Evolutionary conservation across 2,797 vertebrate species (phyloP), one percentile per base, ranked within the genome.

Genomic region (Peromyscus melanophrys): DNA sequence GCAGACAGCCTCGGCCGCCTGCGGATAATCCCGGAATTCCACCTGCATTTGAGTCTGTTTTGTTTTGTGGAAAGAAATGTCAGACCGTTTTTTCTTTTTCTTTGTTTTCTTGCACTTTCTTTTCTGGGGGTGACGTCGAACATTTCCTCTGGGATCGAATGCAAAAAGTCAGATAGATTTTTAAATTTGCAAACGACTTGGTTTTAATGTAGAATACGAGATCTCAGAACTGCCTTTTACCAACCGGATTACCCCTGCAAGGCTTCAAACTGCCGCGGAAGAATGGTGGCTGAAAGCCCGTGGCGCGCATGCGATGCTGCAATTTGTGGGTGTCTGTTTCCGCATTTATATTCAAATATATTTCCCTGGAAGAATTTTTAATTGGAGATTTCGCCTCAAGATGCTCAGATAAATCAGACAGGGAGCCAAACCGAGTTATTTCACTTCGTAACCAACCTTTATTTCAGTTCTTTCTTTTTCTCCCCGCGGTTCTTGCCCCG

Each of bases 261-360:
- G 98, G 99, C 98, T 98, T 98, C 98, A 98, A 98, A 98, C 99
- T 98, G 98, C 98, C 98, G 98, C 98, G 98, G 98, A 98, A 99
- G 98, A 99, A 98, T 98, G 96, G 98, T 98, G 98, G 98, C 90
- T 97, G 97, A 98, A 99, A 97, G 43, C 25, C 75, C 9, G 83
- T 49, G 83, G 83, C 29, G 81, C 96, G 78, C 89, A 43, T 1
- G 34, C 21, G 92, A 85, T 92, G 90, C 90, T 95, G 77, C 46
- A 85, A 34, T 95, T 96, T 95, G 95, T 85, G 94, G 94, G 92
- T 71, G 31, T 88, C 95, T 71, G 96, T 94, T 98, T 97, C 91
- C 40, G 89, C 96, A 88, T 94, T 97, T 97, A 86, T 89, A 96
- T 98, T 97, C 96, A 98, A 98, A 98, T 97, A 90, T 89, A 96